A percentile compares a stretch with the other conserved stretches of the same genome.
Conservation (phyloP, 2,113 vertebrate genomes). For the Alces alces region DNA sequence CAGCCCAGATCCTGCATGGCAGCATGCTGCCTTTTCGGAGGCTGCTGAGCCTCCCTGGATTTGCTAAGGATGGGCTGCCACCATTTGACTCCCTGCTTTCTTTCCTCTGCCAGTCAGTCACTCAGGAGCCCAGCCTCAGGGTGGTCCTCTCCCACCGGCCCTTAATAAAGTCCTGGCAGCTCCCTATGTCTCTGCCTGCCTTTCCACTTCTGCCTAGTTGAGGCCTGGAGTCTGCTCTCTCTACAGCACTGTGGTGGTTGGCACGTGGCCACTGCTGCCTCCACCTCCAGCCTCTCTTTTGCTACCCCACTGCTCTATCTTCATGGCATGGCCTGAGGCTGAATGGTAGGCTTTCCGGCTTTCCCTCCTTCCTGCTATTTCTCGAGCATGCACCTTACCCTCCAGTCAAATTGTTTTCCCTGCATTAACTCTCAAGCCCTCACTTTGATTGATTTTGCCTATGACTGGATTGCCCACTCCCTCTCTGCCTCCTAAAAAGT, state of each 20-base stretch:
- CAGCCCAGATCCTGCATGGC: background rate
- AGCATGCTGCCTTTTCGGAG: background rate
- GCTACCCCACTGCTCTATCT: background rate
- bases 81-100: background rate
- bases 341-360: background rate
- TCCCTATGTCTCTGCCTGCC: background rate
- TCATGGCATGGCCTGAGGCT: background rate
- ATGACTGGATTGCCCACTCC: background rate
- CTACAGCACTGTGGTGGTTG: fast-evolving
- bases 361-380: background rate
- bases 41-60: background rate
- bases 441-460: background rate
- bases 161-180: background rate
- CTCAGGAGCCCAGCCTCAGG: background rate
- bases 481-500: background rate
- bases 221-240: background rate
- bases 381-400: background rate
- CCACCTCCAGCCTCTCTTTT: background rate
- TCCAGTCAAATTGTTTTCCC: background rate
- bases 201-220: fast-evolving
- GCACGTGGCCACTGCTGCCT: background rate
- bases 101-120: background rate
- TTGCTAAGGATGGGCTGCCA: background rate
- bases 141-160: background rate
- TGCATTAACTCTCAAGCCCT: background rate